Base-by-base conservation (phyloP, 2,113 vertebrate species). In the Crypturellus undulatus region DNA sequence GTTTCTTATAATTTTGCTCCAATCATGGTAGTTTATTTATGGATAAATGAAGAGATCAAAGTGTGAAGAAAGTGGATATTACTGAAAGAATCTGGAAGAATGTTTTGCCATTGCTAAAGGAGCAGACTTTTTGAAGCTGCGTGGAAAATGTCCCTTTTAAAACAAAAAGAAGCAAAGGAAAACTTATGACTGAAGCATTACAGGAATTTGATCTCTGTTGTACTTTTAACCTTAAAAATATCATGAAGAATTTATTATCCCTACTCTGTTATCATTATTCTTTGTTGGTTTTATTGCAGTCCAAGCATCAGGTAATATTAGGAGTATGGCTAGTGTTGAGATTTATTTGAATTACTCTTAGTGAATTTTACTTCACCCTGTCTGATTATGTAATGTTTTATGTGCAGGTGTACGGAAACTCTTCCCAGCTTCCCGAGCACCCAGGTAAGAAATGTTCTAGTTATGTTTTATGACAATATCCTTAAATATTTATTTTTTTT, bases 401-500 rank as follows among this genome's bases (percentile, higher is more conserved):
- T 89, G 51, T 92, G 73, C 98, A 99, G 99, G 98, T 98, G 93
- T 94, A 91, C 26, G 96, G 97, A 92, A 97, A 98, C 94, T 92
- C 87, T 40, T 92, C 96, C 45, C 88, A 97, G 89, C 80, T 97
- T 18, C 96, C 84, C 28, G 97, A 98, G 83, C 99, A 99, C 91
- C 99, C 99, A 98, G 99, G 99, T 99, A 98, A 98, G 97, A 12
- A 83, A 28, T 1, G 2, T 10, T 65, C 70, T 36, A 1, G 32
- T 89, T 84, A 15, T 13, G 0, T 11, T 88, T 84, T 26, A 14
- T n/a, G 38, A 3, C 24, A 63, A 6, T 1, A 1, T 42, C 28
- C 28, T 72, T 28, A 15, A 49, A 40, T 24, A 20, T 38, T 70
- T 52, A 11, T 40, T 81, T 68, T 58, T 5, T 25, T 43, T 70